Base-by-base conservation (phyloP, 2,113 vertebrate species). In the Pomatostomus ruficeps region DNA sequence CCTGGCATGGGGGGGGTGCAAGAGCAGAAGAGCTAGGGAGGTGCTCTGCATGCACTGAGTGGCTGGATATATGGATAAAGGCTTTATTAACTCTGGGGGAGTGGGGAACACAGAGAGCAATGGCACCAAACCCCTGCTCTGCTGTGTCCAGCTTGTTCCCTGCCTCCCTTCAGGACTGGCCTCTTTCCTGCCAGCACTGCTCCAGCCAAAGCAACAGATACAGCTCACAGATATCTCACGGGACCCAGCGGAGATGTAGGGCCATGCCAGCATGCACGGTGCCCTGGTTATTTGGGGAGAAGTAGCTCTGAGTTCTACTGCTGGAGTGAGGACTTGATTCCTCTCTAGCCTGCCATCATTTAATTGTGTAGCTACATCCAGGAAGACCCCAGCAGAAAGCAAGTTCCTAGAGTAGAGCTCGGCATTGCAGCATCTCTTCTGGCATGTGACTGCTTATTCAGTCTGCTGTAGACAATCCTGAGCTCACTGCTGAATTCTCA, bases 181-280 rank as follows among this genome's bases (percentile, higher is more conserved):
- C 11, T 82, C 70, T 17, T 84, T 51, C 45, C 52, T 95, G 55
- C 33, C 71, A 68, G 11, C 0, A 0, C 10, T 81, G 7, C 11
- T 71, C 25, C 40, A 51, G 11, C 52, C 52, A 61, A 13, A 89
- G 68, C 21, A 42, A 28, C 17, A 65, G 22, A 7, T 16, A 21
- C 0, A 1, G 14, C 31, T 42, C 65, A 29, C 28, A 81, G 48
- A 19, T 18, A 14, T 14, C n/a, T 65, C 13, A 4, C 17, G 40
- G 31, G 28, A 79, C 19, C 10, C 49, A 76, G n/a, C 67, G n/a
- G 25, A 89, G 43, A n/a, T n/a, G 35, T 12, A 81, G 22, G 22
- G 33, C 63, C 20, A 7, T 31, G 43, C 24, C 52, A 40, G 0
- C 0, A 0, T 51, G 48, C 24, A 55, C 42, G 35, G 61, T 62